Conservation (phyloP, 2,113 vertebrate species). For the Crotalus helleri region DNA sequence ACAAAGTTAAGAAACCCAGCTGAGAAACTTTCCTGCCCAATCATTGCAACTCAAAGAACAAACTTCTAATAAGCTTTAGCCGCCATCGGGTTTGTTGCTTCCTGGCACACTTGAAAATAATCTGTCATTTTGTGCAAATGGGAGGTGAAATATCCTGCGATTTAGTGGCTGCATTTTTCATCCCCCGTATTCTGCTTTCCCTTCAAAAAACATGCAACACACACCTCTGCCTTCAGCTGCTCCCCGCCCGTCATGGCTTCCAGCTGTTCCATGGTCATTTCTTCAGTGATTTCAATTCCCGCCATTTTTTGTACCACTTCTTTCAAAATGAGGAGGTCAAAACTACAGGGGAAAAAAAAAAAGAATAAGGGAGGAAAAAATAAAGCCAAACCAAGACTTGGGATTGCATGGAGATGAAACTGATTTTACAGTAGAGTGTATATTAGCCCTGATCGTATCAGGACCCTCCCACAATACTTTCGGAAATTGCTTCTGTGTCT, state of each 20-base stretch:
- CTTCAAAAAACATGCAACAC: not conserved
- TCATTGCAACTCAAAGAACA: not conserved
- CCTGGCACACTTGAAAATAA: not conserved
- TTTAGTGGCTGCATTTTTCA: not conserved
- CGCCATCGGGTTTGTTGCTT: not conserved
- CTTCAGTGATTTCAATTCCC: conserved; percentile 97
- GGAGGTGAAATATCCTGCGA: not conserved
- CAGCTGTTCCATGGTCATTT: conserved; percentile 95
- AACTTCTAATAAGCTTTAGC: not conserved
- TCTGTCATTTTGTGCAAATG: not conserved
- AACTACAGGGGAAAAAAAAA: conserved; percentile 71
- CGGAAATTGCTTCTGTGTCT: not conserved
- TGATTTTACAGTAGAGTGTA: not conserved
- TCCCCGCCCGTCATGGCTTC: conserved; percentile 99
- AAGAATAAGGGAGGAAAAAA: conserved; percentile 25
- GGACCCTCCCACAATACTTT: not conserved
- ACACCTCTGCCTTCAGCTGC: conserved; percentile 97
- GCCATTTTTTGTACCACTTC: conserved; percentile 99
- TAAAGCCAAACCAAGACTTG: not conserved
- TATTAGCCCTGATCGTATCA: not conserved
- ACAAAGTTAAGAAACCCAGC: not conserved
- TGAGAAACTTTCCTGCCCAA: not conserved
- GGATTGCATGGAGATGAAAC: not conserved
- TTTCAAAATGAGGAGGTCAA: conserved; percentile 97
- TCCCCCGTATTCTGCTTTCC: not conserved